Evolutionary conservation across 2,888 invertebrate genomes (phyloP).

Genomic region (Plagodis dolabraria): DNA sequence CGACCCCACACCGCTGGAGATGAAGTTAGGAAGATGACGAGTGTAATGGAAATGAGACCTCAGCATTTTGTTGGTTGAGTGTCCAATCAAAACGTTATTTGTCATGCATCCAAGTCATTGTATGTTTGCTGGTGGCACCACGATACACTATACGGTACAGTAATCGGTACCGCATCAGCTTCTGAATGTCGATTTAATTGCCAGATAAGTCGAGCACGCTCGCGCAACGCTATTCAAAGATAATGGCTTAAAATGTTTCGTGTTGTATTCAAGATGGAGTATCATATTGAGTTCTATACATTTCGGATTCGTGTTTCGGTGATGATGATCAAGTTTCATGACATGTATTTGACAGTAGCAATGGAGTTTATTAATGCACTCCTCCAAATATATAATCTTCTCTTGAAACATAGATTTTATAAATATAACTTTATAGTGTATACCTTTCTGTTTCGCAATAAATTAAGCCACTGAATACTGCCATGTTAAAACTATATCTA

Average conservation of each 20-base stretch:
- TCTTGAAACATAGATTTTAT: no score
- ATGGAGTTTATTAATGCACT: no score
- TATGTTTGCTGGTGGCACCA: constrained; percentile 73
- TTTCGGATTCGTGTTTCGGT: constrained; percentile 29
- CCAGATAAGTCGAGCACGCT: constrained; percentile 75
- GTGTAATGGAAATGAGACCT: constrained; percentile 45
- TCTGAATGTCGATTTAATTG: constrained; percentile 85
- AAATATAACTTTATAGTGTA: not conserved
- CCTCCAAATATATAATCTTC: no score
- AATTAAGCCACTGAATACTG: no score
- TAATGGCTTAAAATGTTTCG: constrained; percentile 79
- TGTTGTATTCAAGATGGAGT: constrained; percentile 69
- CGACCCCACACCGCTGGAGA: no score
- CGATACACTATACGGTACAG: not conserved
- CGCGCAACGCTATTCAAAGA: constrained; percentile 78
- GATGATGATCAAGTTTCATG: constrained; percentile 15
- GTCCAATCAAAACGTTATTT: constrained; percentile 83
- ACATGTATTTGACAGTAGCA: constrained; percentile 2
- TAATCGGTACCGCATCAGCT: constrained; percentile 72
- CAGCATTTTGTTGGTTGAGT: constrained; percentile 34
- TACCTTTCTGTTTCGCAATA: not conserved
- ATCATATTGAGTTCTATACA: constrained; percentile 43
- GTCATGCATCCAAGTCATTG: constrained; percentile 81
- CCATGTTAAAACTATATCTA: constrained; percentile 9
- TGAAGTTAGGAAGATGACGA: not conserved